These are phyloP conservation scores for Carcina quercana DNA, from an alignment of 2,888 invertebrate species.

Conservation along the genomic window DNA sequence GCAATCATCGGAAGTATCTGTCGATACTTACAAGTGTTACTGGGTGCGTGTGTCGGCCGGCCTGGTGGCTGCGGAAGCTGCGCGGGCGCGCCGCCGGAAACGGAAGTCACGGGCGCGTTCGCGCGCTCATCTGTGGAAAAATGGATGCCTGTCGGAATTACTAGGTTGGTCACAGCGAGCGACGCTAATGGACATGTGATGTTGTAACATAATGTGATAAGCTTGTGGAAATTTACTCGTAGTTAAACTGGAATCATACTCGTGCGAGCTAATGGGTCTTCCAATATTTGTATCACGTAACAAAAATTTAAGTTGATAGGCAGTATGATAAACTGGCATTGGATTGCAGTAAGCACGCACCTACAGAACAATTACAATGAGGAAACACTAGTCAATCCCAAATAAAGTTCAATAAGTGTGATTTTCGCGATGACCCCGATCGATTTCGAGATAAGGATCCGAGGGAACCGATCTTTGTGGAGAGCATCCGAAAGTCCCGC, in stretches of 20 bases:
- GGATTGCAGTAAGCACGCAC: too few species aligned
- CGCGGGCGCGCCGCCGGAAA: conserved; percentile 69
- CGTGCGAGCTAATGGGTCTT: too few species aligned
- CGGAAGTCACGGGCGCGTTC: conserved; percentile 70
- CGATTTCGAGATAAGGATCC: too few species aligned
- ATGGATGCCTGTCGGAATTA: conserved; percentile 47
- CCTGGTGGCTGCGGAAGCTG: conserved; percentile 64
- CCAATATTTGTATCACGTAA: neutral
- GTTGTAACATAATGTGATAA: neutral
- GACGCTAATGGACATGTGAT: neutral
- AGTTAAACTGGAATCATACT: too few species aligned
- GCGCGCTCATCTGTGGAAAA: conserved; percentile 67
- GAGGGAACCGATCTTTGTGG: conserved; percentile 22
- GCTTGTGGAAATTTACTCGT: too few species aligned
- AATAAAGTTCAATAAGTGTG: too few species aligned
- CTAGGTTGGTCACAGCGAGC: conserved; percentile 30
- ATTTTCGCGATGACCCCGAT: too few species aligned
- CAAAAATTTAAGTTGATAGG: too few species aligned
- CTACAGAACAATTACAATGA: too few species aligned
- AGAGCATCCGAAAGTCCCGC: conserved; percentile 40
- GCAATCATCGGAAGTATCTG: conserved; percentile 10
- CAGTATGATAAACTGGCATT: too few species aligned
- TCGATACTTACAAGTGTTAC: conserved; percentile 24
- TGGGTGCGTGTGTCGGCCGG: conserved; percentile 40
- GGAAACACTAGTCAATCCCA: too few species aligned